phyloP scores from a whole-genome alignment of 2,888 invertebrate species.

The Ctena decussata region DNA sequence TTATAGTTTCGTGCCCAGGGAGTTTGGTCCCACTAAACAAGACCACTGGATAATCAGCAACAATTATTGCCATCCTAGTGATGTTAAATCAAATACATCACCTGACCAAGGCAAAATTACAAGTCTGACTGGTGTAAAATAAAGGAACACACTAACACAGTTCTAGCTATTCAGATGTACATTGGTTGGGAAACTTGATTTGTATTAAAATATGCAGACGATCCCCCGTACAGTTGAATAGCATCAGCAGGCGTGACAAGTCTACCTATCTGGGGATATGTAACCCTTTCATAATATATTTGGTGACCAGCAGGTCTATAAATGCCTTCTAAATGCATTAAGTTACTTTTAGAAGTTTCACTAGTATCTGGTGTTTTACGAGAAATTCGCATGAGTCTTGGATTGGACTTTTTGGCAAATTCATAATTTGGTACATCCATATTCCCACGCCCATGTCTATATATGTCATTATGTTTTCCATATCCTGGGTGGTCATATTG shows the following conservation, averaged over 20 bases:
- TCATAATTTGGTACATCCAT: neutral
- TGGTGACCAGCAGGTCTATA: neutral
- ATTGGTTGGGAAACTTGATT: constrained; percentile 40
- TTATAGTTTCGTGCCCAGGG: too few species aligned
- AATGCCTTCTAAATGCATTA: neutral
- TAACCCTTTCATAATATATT: neutral
- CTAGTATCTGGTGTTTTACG: neutral
- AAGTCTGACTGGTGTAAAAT: too few species aligned
- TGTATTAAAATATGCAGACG: constrained; percentile 40
- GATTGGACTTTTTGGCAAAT: neutral
- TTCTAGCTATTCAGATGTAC: constrained; percentile 35
- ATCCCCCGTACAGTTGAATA: constrained; percentile 52
- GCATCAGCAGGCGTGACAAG: constrained; percentile 43
- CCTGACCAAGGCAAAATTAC: too few species aligned
- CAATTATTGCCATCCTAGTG: too few species aligned
- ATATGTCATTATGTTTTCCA: neutral
- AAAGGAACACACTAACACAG: too few species aligned
- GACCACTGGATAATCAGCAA: too few species aligned
- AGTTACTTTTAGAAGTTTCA: neutral
- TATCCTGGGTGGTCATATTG: neutral
- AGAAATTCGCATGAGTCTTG: neutral
- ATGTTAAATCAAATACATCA: too few species aligned
- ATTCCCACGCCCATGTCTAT: neutral
- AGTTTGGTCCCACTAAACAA: too few species aligned
- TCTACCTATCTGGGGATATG: constrained; percentile 32